phyloP scores from a whole-genome alignment of 2,113 vertebrate genomes.

The Semnornis frantzii region DNA sequence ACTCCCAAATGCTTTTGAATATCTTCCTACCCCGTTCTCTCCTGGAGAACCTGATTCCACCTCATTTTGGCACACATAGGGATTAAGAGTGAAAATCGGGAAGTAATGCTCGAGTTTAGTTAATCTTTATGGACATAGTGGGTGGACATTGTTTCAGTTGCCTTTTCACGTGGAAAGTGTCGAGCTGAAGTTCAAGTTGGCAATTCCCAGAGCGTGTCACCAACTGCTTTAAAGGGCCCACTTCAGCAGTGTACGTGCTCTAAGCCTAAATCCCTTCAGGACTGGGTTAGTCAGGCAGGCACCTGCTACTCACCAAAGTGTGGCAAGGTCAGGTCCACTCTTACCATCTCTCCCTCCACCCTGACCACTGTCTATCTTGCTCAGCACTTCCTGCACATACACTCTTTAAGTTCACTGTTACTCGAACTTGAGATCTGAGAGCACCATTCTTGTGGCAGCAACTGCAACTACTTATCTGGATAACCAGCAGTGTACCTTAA shows the following conservation, averaged over 20 bases:
- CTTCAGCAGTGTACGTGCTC: not conserved
- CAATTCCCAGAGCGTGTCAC: not conserved
- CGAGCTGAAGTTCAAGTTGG: not conserved
- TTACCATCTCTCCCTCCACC: not conserved
- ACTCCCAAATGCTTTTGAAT: not conserved
- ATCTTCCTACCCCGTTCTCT: not conserved
- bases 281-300: not conserved
- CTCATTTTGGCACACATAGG: not conserved
- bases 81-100: not conserved
- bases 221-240: not conserved
- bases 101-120: not conserved
- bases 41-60: not conserved
- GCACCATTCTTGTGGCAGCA: not conserved
- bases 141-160: not conserved
- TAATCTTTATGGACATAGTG: not conserved
- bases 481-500: not conserved
- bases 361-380: not conserved
- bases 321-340: not conserved
- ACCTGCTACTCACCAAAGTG: rapidly evolving
- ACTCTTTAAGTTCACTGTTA: not conserved
- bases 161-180: not conserved
- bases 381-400: not conserved
- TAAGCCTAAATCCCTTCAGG: not conserved
- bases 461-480: not conserved
- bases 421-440: not conserved